A percentile compares a stretch with the other conserved stretches of the same genome.
phyloP scores from a whole-genome alignment of 2,113 vertebrate genomes.

The Parotia lawesii region DNA sequence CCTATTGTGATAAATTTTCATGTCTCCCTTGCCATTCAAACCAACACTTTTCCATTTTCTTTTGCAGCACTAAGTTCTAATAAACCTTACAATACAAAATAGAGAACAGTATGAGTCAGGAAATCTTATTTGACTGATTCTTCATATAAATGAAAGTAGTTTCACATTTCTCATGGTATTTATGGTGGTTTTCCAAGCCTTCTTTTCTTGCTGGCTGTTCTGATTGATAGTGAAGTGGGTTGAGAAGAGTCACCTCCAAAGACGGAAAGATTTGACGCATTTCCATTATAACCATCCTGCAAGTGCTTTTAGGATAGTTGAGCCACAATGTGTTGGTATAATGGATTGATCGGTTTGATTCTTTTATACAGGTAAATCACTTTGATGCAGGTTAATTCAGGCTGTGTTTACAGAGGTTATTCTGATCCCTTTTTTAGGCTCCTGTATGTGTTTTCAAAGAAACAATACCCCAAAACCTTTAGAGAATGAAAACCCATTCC shows the following conservation, averaged over 20 bases:
- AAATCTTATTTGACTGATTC: background rate
- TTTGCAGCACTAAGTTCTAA: background rate
- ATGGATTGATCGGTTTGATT: background rate
- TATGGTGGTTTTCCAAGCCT: background rate
- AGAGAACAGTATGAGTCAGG: background rate
- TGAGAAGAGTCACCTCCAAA: background rate
- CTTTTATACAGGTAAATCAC: constrained; percentile 6
- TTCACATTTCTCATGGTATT: background rate
- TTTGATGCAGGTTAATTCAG: constrained; percentile 20
- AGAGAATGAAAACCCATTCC: background rate
- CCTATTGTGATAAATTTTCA: background rate
- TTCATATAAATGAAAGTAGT: background rate
- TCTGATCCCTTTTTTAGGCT: background rate
- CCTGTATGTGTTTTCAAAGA: background rate
- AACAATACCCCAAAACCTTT: background rate
- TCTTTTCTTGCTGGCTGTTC: background rate
- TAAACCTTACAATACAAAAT: background rate
- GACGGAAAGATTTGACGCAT: background rate
- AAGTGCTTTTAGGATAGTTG: background rate
- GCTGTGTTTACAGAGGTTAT: constrained; percentile 21
- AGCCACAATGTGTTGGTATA: background rate
- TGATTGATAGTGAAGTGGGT: background rate
- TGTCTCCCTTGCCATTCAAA: background rate
- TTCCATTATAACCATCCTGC: background rate
- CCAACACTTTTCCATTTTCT: background rate